Evolutionary conservation across 1,140 invertebrate species (phyloP).

Genomic region (Kradibia gibbosae): DNA sequence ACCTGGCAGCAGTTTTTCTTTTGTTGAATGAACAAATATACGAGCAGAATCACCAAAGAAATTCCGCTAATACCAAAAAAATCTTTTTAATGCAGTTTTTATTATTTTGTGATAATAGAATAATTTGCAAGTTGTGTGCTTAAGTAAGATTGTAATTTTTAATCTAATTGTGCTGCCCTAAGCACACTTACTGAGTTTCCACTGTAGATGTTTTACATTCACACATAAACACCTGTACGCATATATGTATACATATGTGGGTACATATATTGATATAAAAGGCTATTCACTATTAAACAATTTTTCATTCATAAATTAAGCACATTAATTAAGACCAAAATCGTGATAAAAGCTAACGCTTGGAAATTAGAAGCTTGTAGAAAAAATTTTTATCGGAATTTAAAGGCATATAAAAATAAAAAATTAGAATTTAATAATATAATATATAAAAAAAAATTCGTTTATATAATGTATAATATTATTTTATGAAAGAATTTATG

Average conservation of each 20-base stretch:
- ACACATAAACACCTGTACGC: background rate
- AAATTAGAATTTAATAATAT: too few species aligned
- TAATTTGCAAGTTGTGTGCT: conserved; percentile 51
- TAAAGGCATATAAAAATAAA: too few species aligned
- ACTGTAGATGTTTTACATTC: conserved; percentile 39
- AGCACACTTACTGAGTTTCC: conserved; percentile 7
- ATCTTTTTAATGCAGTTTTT: conserved; percentile 42
- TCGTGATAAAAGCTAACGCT: background rate
- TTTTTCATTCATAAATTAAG: too few species aligned
- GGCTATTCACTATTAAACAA: conserved; percentile 11
- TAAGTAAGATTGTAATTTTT: conserved; percentile 33
- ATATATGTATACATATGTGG: too few species aligned
- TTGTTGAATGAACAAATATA: background rate
- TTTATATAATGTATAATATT: too few species aligned
- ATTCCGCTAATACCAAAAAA: background rate
- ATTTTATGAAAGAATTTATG: too few species aligned
- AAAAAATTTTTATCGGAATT: too few species aligned
- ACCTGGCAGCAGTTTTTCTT: conserved; percentile 27
- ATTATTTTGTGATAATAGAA: conserved; percentile 23
- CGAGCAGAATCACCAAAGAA: background rate
- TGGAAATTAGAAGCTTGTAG: too few species aligned
- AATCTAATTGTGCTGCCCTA: background rate
- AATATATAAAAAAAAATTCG: too few species aligned
- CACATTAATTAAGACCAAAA: background rate
- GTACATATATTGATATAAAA: too few species aligned